Base-by-base conservation (phyloP, 2,797 vertebrate species). In the Phaenicophaeus curvirostris region DNA sequence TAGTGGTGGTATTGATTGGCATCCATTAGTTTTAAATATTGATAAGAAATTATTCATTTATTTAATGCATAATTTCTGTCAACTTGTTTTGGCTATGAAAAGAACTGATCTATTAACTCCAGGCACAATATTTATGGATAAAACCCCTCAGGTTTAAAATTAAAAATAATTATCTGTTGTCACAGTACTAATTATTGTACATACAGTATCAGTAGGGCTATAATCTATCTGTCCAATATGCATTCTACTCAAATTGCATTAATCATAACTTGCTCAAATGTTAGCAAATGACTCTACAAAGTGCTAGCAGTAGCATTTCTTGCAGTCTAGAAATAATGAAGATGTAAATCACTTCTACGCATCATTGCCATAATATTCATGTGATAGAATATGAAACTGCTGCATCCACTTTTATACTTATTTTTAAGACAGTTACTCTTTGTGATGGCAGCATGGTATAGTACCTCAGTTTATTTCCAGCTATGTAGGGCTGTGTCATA, bases 161-260 rank as follows among this genome's bases (percentile, higher is more conserved):
- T 79, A 96, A 94, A 95, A 96, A 94, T 94, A 96, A 96, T 95
- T 91, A 94, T 44, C 87, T 94, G 91, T 96, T 96, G 91, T 96
- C 91, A 89, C 84, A 74, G 85, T 53, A 68, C 91, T 96, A 96
- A 94, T 96, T 96, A 93, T 74, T 93, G 89, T 89, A 90, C 83
- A 91, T 94, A 94, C 63, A 82, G 58, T 90, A 95, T 93, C 89
- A 96, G 83, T 53, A 91, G 85, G 85, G 57, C 89, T 96, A 93
- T 95, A 96, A 94, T 96, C 94, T 97, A 76, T 96, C 95, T 96
- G 96, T 94, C 93, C 95, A 96, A 95, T 93, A 93, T 94, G 83
- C 21, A 12, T 93, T 90, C 88, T 90, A 65, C 77, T 93, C 80
- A 88, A 94, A 96, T 96, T 94, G 74, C 86, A 85, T 96, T 96